Evolutionary conservation across 2,888 invertebrate genomes (phyloP), one percentile per base, ranked within the genome.

Genomic region (Drosophila vallismaia): DNA sequence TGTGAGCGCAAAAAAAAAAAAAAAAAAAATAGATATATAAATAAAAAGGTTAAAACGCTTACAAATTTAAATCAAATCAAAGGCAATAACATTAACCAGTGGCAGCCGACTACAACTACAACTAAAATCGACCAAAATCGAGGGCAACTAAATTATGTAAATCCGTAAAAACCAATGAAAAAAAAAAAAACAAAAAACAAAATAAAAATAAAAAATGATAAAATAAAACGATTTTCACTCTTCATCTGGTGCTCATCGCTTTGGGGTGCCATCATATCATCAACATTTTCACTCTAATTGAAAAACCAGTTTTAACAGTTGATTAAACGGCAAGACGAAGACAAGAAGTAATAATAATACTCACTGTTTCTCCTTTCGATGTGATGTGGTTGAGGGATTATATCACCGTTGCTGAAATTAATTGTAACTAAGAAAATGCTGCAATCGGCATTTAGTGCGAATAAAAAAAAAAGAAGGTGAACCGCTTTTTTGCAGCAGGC

Each of bases 211-310:
- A 66, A 51, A 53, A 53, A 62, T 51, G 46, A 57, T 64, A 71
- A 78, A 79, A 64, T 64, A 63, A 64, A 78, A 74, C 79, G 77
- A 76, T 84, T 84, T 84, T 84, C 86, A 79, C 84, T 81, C 74
- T 40, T 63, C 64, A 64, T 53, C 64, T 58, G 56, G 36, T 54
- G 56, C 46, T 54, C 71, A 60, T 38, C 64, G 64, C 64, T 53
- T 72, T 64, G 77, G 60, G 74, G 76, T 75, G 70, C 60, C 69
- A 70, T 62, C 70, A 51, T 42, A 85, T 85, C 81, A 77, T 67
- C 84, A 84, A 71, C 79, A 86, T 84, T 84, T 86, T 84, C 84
- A 86, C 84, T 84, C 86, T 84, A 86, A 86, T 86, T 86, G 84
- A 84, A 81, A 84, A 86, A 84, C 83, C 86, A 84, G 84, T 84